Evolutionary conservation across 2,888 invertebrate genomes (phyloP), one percentile per base, ranked within the genome.

Genomic region (Plebejus anna): DNA sequence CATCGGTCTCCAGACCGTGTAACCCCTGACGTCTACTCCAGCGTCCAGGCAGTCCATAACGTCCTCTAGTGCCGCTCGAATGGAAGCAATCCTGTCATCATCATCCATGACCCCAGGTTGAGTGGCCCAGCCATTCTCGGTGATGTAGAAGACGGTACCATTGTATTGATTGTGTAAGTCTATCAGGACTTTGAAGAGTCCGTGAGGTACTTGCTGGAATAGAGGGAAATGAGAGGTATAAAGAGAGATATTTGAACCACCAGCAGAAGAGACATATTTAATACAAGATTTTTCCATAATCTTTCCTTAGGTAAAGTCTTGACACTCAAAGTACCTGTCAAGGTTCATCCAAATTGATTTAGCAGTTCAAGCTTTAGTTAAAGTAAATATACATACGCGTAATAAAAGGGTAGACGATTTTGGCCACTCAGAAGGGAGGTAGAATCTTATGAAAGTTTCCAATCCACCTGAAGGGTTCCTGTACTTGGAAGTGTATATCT

Each of bases 111-210:
- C 87, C 0, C 80, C 81, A 1, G 84, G 82, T 0, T 55, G 1
- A 22, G 91, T 91, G 4, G 94, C 91, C 87, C 91, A 94, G 9
- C 96, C 96, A 78, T 95, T 96, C 83, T 96, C 96, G 0, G 95
- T 95, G 57, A 96, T 88, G 79, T 94, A 94, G 79, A 96, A 89
- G 57, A 90, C 82, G 0, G 94, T 94, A 81, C 94, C 90, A 42
- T 92, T 91, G 83, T 95, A 95, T 77, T 88, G 89, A 4, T 85
- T 80, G 47, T 90, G 88, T 0, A 95, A 83, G 77, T 94, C 92
- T 4, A 89, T 92, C 0, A 96, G 82, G 0, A 95, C 81, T 77
- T 95, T 94, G 78, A 89, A 86, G 59, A 96, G 89, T 22, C 95
- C 96, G 89, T 94, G 90, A 0, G 96, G 95, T 22, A 94, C 92